These are phyloP conservation scores for Acanthopagrus latus DNA, from an alignment of 2,797 vertebrate genomes.

Conservation along the genomic window DNA sequence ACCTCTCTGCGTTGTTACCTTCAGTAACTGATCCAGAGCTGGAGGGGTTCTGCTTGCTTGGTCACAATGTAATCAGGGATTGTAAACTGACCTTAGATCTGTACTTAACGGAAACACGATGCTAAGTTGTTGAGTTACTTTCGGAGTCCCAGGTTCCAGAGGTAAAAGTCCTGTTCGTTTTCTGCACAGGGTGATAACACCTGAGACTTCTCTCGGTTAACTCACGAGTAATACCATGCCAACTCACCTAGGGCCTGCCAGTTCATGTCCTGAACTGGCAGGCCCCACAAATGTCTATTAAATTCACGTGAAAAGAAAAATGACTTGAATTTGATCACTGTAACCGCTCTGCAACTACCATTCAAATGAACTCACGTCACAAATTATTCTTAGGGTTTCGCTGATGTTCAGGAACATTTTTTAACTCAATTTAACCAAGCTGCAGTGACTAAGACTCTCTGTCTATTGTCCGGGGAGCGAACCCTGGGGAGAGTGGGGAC, in stretches of 20 bases:
- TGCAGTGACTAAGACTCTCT: not conserved
- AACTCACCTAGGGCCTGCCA: too few relatives aligned
- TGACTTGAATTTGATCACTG: too few relatives aligned
- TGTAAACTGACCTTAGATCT: conserved; percentile 46
- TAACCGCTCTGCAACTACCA: too few relatives aligned
- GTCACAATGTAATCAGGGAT: conserved; percentile 30
- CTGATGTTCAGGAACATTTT: too few relatives aligned
- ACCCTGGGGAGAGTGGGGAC: not conserved
- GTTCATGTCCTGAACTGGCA: too few relatives aligned
- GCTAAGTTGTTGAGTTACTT: too few relatives aligned
- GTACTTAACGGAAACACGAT: not conserved
- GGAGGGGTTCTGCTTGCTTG: conserved; percentile 30
- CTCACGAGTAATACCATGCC: too few relatives aligned
- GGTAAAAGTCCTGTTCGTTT: not conserved
- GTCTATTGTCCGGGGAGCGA: not conserved
- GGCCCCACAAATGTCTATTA: too few relatives aligned
- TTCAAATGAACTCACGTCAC: too few relatives aligned
- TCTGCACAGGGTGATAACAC: not conserved
- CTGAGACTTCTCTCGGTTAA: too few relatives aligned
- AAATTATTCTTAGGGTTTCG: too few relatives aligned
- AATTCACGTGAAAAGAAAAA: too few relatives aligned
- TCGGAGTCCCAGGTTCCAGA: not conserved
- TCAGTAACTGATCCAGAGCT: conserved; percentile 48
- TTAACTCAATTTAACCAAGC: not conserved
- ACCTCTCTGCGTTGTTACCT: conserved; percentile 31